Conservation (phyloP, 2,797 vertebrate species). For the Malacoraja senta region DNA sequence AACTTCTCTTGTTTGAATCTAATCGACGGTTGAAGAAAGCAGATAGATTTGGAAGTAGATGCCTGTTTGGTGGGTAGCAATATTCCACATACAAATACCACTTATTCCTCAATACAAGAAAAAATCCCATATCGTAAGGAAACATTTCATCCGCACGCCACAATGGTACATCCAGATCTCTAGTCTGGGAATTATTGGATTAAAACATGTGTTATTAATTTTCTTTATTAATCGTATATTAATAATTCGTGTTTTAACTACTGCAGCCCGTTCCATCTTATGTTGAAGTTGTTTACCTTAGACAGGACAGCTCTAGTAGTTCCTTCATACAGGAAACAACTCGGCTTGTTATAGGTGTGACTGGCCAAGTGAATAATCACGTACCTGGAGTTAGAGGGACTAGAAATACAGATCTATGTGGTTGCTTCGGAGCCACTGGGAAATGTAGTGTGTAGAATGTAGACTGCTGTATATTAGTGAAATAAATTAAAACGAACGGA, state of each 20-base stretch:
- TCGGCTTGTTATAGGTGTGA: no score
- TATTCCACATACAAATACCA: no score
- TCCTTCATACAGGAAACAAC: not conserved
- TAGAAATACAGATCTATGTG: not conserved
- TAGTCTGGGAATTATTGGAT: not conserved
- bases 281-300: not conserved
- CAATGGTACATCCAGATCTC: not conserved
- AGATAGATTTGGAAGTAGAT: not conserved
- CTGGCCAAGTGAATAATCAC: not conserved
- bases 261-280: not conserved
- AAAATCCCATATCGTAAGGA: not conserved
- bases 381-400: not conserved
- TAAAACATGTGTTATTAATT: not conserved
- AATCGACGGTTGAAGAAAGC: not conserved
- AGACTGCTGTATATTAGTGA: not conserved
- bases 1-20: not conserved
- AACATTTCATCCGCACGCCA: not conserved
- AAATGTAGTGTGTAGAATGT: not conserved
- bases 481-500: not conserved
- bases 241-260: not conserved
- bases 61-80: not conserved
- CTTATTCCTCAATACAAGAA: no score
- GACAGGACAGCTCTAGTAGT: not conserved
- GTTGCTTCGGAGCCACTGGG: not conserved
- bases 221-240: not conserved